Evolutionary conservation across 2,888 invertebrate species (phyloP).

Genomic region (Melanargia galathea): DNA sequence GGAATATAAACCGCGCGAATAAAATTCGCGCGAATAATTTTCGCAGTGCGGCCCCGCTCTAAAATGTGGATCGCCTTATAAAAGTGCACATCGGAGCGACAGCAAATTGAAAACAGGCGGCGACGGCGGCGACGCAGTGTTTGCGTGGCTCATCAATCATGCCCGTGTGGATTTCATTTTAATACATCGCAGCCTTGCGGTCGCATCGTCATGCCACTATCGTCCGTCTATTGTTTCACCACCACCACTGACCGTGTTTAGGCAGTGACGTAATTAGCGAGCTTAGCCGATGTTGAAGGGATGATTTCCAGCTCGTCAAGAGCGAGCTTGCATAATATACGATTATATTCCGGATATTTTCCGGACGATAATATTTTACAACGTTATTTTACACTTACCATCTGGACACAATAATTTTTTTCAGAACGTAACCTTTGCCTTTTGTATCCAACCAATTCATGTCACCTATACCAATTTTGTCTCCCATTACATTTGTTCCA

Average conservation of each 20-base stretch:
- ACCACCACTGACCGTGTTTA: slow-evolving; percentile 39
- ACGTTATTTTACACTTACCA: too few relatives aligned
- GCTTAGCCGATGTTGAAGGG: slow-evolving; percentile 14
- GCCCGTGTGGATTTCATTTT: slow-evolving; percentile 78
- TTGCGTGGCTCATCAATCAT: slow-evolving; percentile 78
- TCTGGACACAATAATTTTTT: too few relatives aligned
- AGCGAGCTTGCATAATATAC: not conserved
- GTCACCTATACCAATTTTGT: too few relatives aligned
- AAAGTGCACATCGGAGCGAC: slow-evolving; percentile 56
- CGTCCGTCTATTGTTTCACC: slow-evolving; percentile 50
- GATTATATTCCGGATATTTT: too few relatives aligned
- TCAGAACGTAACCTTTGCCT: too few relatives aligned
- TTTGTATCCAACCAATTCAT: too few relatives aligned
- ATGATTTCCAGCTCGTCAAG: not conserved
- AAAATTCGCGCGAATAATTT: too few relatives aligned
- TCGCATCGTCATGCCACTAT: slow-evolving; percentile 49
- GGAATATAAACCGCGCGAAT: too few relatives aligned
- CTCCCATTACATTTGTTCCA: too few relatives aligned
- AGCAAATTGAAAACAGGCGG: slow-evolving; percentile 78
- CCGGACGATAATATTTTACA: too few relatives aligned
- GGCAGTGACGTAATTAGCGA: slow-evolving; percentile 36
- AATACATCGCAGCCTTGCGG: slow-evolving; percentile 77
- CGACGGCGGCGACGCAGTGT: slow-evolving; percentile 59
- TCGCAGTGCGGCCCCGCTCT: too few relatives aligned
- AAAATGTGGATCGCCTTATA: slow-evolving; percentile 21